Evolutionary conservation across 2,797 vertebrate genomes (phyloP), one percentile per base, ranked within the genome.

Genomic region (Sebastes trivittatus): DNA sequence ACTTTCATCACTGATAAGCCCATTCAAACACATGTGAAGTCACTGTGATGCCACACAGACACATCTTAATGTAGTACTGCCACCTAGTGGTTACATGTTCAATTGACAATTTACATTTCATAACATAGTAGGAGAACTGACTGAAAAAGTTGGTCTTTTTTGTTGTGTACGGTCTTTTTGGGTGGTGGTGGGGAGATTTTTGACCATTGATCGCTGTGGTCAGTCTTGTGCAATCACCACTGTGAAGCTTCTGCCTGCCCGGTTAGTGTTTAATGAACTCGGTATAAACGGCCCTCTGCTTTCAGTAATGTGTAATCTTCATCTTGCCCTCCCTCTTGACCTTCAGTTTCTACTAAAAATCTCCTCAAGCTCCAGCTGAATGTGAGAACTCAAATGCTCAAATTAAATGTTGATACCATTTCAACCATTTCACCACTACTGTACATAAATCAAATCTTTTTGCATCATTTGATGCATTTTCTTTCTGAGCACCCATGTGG

Each of bases 81-180:
- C 86, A 87, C 32, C 90, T 87, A 76, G 79, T 84, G 90, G 87
- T 56, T 8, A 14, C 13, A 38, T 18, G 4, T 23, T n/a, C 2
- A 66, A 34, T 13, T 18, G 1, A 34, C 56, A 20, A 56, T 11
- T 38, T 8, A 18, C 42, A 49, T 18, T 18, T 49, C 56, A 13
- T 27, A 32, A 5, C 23, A 70, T 42, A 42, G 38, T 0, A 14
- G 9, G 22, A 54, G 13, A 42, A 30, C 2, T 42, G 11, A 64
- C 11, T 49, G 46, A 29, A 59, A n/a, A 10, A 49, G 6, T 18
- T 27, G 23, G 16, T 29, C 27, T 16, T 30, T 20, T 25, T 23
- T n/a, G n/a, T 20, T 1, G 3, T 61, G 69, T 30, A 52, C 69
- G 36, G 71, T 70, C 59, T 67, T 72, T 86, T 80, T 83, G 56